These are phyloP conservation scores for Trissolcus japonicus DNA, from an alignment of 2,888 invertebrate species.

Conservation along the genomic window DNA sequence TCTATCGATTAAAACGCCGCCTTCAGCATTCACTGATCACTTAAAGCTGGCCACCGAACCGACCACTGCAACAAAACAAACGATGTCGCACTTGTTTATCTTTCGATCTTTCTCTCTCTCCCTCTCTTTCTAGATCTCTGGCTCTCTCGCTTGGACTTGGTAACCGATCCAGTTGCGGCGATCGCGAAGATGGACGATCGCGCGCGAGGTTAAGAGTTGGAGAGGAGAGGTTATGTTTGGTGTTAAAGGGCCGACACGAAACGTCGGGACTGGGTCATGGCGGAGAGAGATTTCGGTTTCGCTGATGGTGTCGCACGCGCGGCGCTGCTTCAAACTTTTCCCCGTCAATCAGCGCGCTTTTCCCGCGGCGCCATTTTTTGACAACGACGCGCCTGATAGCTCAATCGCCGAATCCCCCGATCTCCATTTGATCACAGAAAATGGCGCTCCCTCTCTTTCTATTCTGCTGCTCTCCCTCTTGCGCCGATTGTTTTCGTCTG, in stretches of 20 bases:
- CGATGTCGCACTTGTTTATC: constrained; percentile 42
- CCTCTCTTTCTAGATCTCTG: neutral
- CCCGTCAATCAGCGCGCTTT: constrained; percentile 18
- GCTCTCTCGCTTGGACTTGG: neutral
- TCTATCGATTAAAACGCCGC: constrained; percentile 49
- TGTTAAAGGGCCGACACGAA: constrained; percentile 51
- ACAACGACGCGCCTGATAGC: neutral
- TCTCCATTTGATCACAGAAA: constrained; percentile 2
- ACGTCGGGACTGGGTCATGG: constrained; percentile 59
- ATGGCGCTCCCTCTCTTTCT: constrained; percentile 22
- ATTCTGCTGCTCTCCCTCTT: constrained; percentile 12
- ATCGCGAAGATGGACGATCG: constrained; percentile 34
- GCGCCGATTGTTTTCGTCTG: constrained; percentile 3
- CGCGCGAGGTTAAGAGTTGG: constrained; percentile 45
- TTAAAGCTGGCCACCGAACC: constrained; percentile 37
- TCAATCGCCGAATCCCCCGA: neutral
- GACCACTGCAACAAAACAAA: constrained; percentile 52
- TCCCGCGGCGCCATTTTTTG: constrained; percentile 31
- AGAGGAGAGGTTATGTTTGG: constrained; percentile 44
- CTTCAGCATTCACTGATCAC: constrained; percentile 52
- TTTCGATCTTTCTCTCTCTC: constrained; percentile 6
- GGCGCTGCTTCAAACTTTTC: constrained; percentile 20
- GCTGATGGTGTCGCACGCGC: constrained; percentile 14
- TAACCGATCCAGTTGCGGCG: constrained; percentile 8
- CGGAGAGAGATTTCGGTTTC: constrained; percentile 43